Base-by-base conservation (phyloP, 1,140 invertebrate species). In the Metopolophium dirhodum region DNA sequence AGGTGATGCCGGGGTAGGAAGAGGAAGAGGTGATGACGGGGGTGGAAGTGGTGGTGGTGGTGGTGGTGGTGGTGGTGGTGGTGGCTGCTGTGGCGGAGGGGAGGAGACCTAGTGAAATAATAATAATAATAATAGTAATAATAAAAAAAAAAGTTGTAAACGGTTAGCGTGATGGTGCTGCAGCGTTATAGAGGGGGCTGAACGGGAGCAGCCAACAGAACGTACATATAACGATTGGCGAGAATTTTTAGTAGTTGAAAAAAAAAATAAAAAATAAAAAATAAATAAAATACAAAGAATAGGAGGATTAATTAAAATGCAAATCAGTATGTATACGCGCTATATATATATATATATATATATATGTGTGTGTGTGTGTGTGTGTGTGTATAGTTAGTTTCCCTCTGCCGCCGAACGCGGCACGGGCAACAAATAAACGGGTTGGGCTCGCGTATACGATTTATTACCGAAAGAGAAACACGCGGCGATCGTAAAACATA, bases 271-370 rank as follows among this genome's bases (percentile, higher is more conserved):
- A n/a, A 54, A 90, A 90, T 88, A 90, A 90, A 90, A 41, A 57
- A 41, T 54, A 51, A 57, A 41, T 57, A 57, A 90, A 88, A 54
- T 54, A 54, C 47, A 89, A 54, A 89, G 87, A 89, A 89, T 89
- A 90, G 88, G 88, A 90, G 88, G 88, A 90, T 90, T 90, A 90
- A 90, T 90, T 90, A 90, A 90, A 90, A 90, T 90, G 88, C 88
- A 90, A 90, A 90, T 90, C 88, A 90, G 88, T 90, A 41, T 61
- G n/a, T 57, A 23, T 30, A 37, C 22, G 26, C 61, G 61, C 61
- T 77, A 77, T 77, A n/a, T 30, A 26, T 22, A 8, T 37, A 18
- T 20, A 30, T 51, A n/a, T 35, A 1, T 86, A 2, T 47, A 11
- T n/a, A 0, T 51, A 6, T 35, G 18, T 57, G 35, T 20, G 22